Base-by-base conservation (phyloP, 2,113 vertebrate genomes). In the Leuciscus idus region DNA sequence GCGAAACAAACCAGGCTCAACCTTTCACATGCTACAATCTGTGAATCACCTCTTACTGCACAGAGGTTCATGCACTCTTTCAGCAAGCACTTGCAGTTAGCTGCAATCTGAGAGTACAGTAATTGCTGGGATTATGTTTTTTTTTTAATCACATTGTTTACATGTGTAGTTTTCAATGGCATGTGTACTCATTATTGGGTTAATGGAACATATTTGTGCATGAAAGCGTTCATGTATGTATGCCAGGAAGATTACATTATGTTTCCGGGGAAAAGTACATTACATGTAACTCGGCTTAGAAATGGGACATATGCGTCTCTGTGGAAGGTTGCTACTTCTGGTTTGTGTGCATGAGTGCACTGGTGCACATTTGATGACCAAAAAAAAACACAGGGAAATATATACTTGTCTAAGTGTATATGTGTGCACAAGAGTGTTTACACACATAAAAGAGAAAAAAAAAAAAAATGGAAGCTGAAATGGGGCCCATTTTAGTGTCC, bases 241-340 rank as follows among this genome's bases (percentile, higher is more conserved):
- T 61, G 75, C 55, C 15, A 77, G 75, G 17, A 21, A 55, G 50
- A 77, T 8, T 77, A 28, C 26, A 33, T 30, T 77, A 55, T 11
- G 57, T 64, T 17, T 21, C 74, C 46, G 55, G 59, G 84, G 83
- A 70, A 87, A 86, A 92, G 81, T 48, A 85, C 86, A 91, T 92
- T 90, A n/a, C n/a, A n/a, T n/a, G n/a, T n/a, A 89, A 61, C 50
- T 86, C 88, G 88, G 88, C 82, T 50, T 76, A 84, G 85, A 84
- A 78, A 80, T 79, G 90, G 83, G 87, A 87, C 52, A 50, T 81
- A 50, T 78, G 57, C 48, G 2, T 28, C 70, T 43, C 30, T 78
- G 36, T 23, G 59, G 62, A 61, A n/a, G 73, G 50, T 64, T 84
- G 75, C 33, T 77, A 28, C 55, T 61, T 61, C 70, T n/a, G 15